Base-by-base conservation (phyloP, 2,797 vertebrate genomes). In the Botia kubotai region DNA sequence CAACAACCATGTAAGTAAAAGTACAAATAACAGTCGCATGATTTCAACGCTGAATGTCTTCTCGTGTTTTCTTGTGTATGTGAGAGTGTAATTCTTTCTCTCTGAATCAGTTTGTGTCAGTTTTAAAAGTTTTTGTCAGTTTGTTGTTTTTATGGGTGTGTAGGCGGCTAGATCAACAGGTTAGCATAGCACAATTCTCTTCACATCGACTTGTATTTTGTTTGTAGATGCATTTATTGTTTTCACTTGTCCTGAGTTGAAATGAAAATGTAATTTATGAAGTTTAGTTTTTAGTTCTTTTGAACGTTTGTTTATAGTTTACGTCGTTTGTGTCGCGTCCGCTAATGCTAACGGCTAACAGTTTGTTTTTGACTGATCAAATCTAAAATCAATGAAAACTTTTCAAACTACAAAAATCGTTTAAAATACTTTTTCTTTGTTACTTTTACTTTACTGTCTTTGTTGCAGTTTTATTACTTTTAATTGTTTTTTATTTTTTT, bases 1-100 rank as follows among this genome's bases (percentile, higher is more conserved):
- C 50, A 48, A 58, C 52, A 67, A 57, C 4, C 0, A 80, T 80
- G 78, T 80, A 58, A 80, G 78, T 80, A 72, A 65, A 72, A 14
- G 0, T 55, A 21, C 4, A 1, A 50, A 70, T 14, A 23, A 21
- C 13, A 2, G 1, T 50, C 23, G 4, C 12, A 4, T 10, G 6
- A 48, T 0, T 6, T 69, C 11, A 46, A 12, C 3, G 14, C 1
- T 23, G 1, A 23, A 21, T 39, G n/a, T n/a, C 2, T 13, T 12
- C 0, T 48, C 11, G 43, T 71, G 43, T 62, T 52, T 62, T 52
- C 2, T 19, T 0, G 1, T 60, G 55, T 21, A 12, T 60, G 10
- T 43, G 6, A 23, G 3, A 74, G 4, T 36, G 13, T 11, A 10
- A 19, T n/a, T 6, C 36, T 29, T 66, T 11, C 46, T 29, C 10